Evolutionary conservation across 2,888 invertebrate genomes (phyloP), one percentile per base, ranked within the genome.

Genomic region (Orthonevra nobilis): DNA sequence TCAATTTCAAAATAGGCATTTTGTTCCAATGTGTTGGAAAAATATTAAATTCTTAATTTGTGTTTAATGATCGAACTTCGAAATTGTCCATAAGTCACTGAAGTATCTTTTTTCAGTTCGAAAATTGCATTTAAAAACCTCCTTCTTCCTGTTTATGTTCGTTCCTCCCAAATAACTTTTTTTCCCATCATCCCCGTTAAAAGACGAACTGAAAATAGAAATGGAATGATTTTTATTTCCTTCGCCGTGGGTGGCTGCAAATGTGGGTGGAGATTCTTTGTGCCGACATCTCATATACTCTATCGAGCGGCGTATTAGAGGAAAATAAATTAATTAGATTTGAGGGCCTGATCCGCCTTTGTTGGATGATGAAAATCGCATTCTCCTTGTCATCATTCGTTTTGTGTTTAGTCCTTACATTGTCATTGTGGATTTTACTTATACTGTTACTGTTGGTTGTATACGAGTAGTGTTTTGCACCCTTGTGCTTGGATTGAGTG

Each of bases 371-470:
- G 75, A 56, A 63, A 75, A 75, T 69, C 75, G 69, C 69, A 69
- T 75, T 75, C 69, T 75, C 54, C 15, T 56, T 69, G 69, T 69
- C 68, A 75, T 75, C 75, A 75, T 75, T 75, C 69, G 69, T 69
- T 63, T 69, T 20, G 61, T 61, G 32, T 66, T 52, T 68, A 52
- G 44, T 68, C 12, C 44, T 70, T 26, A 36, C 10, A 61, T 46
- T 28, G 17, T 28, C 34, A 32, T 15, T 44, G 10, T 9, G 7
- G 19, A 12, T 42, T 30, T 32, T 17, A 14, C 30, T n/a, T n/a
- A 19, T 40, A 15, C 30, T 40, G 20, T 20, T 30, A 19, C 17
- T 36, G 20, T 40, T 19, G n/a, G n/a, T n/a, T n/a, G n/a, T n/a
- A n/a, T n/a, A n/a, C n/a, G n/a, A n/a, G n/a, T n/a, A n/a, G n/a